Conservation (phyloP, 1,140 invertebrate species). For the Aphaenogaster ashmeadi region DNA sequence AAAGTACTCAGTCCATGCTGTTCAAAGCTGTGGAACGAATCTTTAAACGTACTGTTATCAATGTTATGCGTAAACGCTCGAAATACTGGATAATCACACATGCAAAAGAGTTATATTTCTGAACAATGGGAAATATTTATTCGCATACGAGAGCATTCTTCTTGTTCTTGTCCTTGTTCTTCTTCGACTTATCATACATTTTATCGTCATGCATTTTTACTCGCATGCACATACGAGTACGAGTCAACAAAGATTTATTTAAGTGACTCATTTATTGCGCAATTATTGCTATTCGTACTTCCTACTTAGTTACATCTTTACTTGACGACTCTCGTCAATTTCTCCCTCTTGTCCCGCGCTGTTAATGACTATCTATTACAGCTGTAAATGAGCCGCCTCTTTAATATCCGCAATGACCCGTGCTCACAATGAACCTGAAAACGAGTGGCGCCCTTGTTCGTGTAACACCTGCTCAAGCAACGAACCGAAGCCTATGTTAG, state of each 20-base stretch:
- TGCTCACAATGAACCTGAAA: slow-evolving; percentile 62
- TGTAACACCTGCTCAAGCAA: slow-evolving; percentile 63
- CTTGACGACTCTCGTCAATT: slow-evolving; percentile 20
- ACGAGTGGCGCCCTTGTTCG: background rate
- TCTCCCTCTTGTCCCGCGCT: slow-evolving; percentile 73
- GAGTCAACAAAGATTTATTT: slow-evolving; percentile 8
- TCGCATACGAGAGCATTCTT: background rate
- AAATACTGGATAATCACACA: slow-evolving; percentile 7
- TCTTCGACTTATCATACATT: background rate
- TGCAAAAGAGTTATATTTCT: background rate
- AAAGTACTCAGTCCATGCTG: slow-evolving; percentile 34
- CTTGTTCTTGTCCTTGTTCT: background rate
- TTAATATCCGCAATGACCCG: slow-evolving; percentile 85
- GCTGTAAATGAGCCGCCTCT: slow-evolving; percentile 86
- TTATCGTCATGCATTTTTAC: background rate
- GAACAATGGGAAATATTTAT: slow-evolving; percentile 22
- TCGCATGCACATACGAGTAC: slow-evolving; percentile 13
- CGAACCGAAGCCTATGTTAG: slow-evolving; percentile 5
- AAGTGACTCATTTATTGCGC: slow-evolving; percentile 45
- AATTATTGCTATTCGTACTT: slow-evolving; percentile 3
- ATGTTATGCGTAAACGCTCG: slow-evolving; percentile 15
- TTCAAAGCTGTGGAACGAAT: slow-evolving; percentile 48
- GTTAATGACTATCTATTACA: slow-evolving; percentile 87
- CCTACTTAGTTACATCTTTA: background rate
- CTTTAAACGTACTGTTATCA: slow-evolving; percentile 28